Evolutionary conservation across 1,140 invertebrate species (phyloP), one percentile per base, ranked within the genome.

Genomic region (Sarcophaga peregrina): DNA sequence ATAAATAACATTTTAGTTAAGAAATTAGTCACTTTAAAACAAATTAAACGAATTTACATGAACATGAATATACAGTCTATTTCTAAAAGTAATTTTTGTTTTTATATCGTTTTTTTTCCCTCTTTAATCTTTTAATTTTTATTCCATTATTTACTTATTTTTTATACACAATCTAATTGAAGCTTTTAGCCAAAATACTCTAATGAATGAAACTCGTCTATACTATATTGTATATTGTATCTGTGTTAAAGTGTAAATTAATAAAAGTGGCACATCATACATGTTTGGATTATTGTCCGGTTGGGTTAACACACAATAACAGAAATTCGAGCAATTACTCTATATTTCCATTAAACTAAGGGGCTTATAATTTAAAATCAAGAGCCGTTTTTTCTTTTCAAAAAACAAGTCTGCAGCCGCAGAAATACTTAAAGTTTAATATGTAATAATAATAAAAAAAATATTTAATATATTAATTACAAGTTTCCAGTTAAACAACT

Each of bases 131-230:
- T n/a, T n/a, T 37, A 4, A 37, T 37, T 37, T 37, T 37, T 37
- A 37, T 37, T 37, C 25, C 25, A 37, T 62, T 52, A 10, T 52
- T 52, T 52, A 58, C 11, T 13, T 15, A n/a, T 58, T 58, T 58
- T 58, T 58, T 58, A n/a, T 13, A 47, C 46, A 50, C 37, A 76
- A 76, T n/a, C 74, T 47, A 76, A 47, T 47, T 76, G 74, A 76
- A 47, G 74, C 74, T 76, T 76, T 76, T 76, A 76, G 74, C 74
- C 48, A 47, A 47, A 47, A 47, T 50, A 76, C 48, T 76, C 74
- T 76, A 76, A 76, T 76, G 74, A 76, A 76, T 76, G 74, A 50
- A 76, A 47, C 48, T 76, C 74, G 74, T 76, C 17, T 75, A 37
- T 20, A n/a, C 25, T 75, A n/a, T 75, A n/a, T 75, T 68, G 62